phyloP scores from a whole-genome alignment of 2,888 invertebrate species.

The Callimorpha dominula region DNA sequence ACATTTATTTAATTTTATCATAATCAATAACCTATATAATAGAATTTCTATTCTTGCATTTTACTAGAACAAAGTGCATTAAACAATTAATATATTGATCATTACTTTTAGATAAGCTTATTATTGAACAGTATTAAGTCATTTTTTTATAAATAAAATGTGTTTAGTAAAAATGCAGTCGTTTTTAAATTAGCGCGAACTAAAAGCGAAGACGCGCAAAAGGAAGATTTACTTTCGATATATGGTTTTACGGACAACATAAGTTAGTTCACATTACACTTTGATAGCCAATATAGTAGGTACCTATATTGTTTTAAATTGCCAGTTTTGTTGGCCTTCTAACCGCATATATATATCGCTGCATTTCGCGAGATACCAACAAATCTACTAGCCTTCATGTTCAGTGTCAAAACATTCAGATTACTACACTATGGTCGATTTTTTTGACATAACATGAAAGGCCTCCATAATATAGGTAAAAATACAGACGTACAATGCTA shows the following conservation, averaged over 20 bases:
- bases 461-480: conserved; percentile 34
- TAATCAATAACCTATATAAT: conserved; percentile 63
- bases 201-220: conserved; percentile 43
- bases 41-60: conserved; percentile 59
- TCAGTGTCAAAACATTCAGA: conserved; percentile 30
- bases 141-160: conserved; percentile 47
- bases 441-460: conserved; percentile 35
- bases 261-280: background rate
- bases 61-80: conserved; percentile 69
- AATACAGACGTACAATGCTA: conserved; percentile 67
- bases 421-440: conserved; percentile 32
- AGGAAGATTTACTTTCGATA: conserved; percentile 55
- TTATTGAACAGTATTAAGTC: conserved; percentile 52
- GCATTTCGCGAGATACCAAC: conserved; percentile 27
- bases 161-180: conserved; percentile 65
- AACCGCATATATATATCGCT: conserved; percentile 35
- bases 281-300: background rate
- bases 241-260: conserved; percentile 39
- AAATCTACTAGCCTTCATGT: conserved; percentile 26
- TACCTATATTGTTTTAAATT: background rate
- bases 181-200: conserved; percentile 57
- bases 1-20: conserved; percentile 63
- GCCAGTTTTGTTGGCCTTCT: conserved; percentile 31
- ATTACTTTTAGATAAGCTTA: conserved; percentile 44
- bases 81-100: conserved; percentile 59